Base-by-base conservation (phyloP, 2,888 invertebrate species). In the Mythimna albipuncta region DNA sequence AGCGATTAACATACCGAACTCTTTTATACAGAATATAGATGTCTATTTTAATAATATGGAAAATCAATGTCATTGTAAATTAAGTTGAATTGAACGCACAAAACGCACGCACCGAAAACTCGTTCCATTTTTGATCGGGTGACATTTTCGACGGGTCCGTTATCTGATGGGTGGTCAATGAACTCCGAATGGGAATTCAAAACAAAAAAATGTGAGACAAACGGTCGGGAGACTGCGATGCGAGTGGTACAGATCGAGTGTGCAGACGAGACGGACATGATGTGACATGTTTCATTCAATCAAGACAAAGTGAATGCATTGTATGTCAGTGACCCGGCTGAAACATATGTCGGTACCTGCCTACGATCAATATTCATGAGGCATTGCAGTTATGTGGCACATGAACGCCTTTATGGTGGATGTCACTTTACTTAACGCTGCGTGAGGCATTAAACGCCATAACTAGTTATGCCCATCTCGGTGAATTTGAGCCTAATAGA, bases 201-300 rank as follows among this genome's bases (percentile, higher is more conserved):
- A 88, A 89, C 88, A 84, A 88, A 89, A 89, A 88, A 87, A 88
- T 87, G 81, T 80, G 81, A 84, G 81, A 82, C 78, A 70, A 68
- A 75, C 71, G 57, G 72, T 69, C 69, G 75, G 69, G 66, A 59
- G 76, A 73, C 68, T 69, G 65, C 63, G 69, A 71, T 71, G 65
- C 63, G 69, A 74, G 70, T 35, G 67, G 58, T 64, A 63, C 74
- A 84, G 84, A 86, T 84, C 79, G 80, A 84, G 79, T 80, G 77
- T 79, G 79, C 84, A 86, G 83, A 79, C 85, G 79, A 85, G 83
- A 84, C 73, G 75, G 54, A 71, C 83, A 81, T 85, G 86, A 84
- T 85, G 85, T 85, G 87, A 84, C 89, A 89, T 88, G 89, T 91
- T 91, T 93, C 90, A 91, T 93, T 94, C 90, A 94, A 94, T 94